A percentile compares a stretch with the other conserved stretches of the same genome.
Conservation (phyloP, 2,888 invertebrate species). For the Rhodophaea formosa region DNA sequence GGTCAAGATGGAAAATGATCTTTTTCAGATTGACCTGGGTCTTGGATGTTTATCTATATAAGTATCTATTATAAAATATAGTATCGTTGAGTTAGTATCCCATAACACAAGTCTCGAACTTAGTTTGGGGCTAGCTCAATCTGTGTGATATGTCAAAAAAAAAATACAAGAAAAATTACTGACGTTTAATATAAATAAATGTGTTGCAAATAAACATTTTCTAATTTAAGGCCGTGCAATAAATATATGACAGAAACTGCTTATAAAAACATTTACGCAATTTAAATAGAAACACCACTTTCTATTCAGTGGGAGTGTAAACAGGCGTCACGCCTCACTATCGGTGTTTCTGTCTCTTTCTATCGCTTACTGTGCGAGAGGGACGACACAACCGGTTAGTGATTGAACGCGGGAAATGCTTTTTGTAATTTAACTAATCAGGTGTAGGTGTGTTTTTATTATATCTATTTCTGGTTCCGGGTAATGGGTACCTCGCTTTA, state of each 20-base stretch:
- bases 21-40: no score
- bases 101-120: no score
- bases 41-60: no score
- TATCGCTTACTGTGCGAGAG: background rate
- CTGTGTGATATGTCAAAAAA: no score
- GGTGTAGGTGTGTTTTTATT: background rate
- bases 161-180: no score
- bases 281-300: conserved; percentile 22
- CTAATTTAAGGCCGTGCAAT: background rate
- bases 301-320: conserved; percentile 34
- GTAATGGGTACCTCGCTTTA: background rate
- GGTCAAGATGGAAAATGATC: no score
- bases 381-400: conserved; percentile 11
- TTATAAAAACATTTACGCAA: conserved; percentile 16
- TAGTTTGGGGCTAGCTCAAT: no score
- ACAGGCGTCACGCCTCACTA: conserved; percentile 15
- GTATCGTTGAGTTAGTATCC: no score
- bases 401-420: conserved; percentile 3
- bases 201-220: no score
- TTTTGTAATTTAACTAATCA: conserved; percentile 18
- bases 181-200: no score
- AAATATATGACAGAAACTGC: conserved; percentile 2
- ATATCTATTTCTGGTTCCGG: background rate
- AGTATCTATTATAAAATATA: no score
- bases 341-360: conserved; percentile 8